Evolutionary conservation across 2,888 invertebrate species (phyloP).

Genomic region (Cremastinae sp.): DNA sequence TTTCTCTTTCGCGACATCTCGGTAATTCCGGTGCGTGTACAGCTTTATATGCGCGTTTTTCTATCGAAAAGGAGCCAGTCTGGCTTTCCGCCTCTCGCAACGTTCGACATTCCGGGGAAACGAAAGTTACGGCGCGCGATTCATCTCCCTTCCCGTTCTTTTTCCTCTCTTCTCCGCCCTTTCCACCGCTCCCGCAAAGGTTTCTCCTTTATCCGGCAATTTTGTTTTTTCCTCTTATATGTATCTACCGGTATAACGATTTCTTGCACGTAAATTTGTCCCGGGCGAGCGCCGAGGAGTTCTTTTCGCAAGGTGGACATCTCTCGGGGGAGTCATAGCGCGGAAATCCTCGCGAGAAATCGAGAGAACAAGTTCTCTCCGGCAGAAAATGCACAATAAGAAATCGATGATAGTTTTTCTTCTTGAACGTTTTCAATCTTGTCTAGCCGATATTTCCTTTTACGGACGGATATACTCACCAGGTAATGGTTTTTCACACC

Average conservation of each 20-base stretch:
- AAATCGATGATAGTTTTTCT: constrained; percentile 17
- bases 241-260: constrained; percentile 28
- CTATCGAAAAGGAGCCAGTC: constrained; percentile 52
- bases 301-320: constrained; percentile 23
- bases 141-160: not conserved
- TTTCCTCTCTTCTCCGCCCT: constrained; percentile 7
- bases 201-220: no score
- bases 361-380: constrained; percentile 36
- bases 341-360: constrained; percentile 46
- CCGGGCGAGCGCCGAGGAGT: constrained; percentile 40
- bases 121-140: constrained; percentile 63
- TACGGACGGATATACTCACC: constrained; percentile 17
- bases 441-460: constrained; percentile 33
- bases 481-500: constrained; percentile 9
- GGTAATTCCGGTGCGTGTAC: constrained; percentile 52
- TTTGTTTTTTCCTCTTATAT: no score
- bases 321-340: constrained; percentile 55
- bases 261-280: constrained; percentile 64
- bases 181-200: constrained; percentile 32
- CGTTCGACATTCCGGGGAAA: constrained; percentile 52
- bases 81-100: constrained; percentile 34
- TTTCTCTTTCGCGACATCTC: constrained; percentile 40
- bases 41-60: constrained; percentile 72
- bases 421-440: not conserved
- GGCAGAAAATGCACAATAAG: not conserved